A percentile compares a stretch with the other conserved stretches of the same genome.
Evolutionary conservation across 2,888 invertebrate species (phyloP).

Genomic region (Pseudococcus viburni): DNA sequence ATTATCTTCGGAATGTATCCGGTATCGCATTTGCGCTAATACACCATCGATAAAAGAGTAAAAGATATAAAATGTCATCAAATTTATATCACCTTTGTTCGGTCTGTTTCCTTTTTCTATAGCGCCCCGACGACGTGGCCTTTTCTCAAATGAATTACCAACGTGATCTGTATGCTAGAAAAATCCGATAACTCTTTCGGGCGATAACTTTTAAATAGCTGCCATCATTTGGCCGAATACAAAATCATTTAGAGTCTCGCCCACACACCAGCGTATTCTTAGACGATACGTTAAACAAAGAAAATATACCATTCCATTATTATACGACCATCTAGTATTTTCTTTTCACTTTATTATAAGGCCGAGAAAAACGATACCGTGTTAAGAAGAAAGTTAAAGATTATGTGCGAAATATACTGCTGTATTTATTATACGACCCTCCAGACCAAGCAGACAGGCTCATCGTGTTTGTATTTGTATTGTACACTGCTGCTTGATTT

Average conservation of each 20-base stretch:
- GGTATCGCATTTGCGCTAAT: background rate
- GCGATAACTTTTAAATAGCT: constrained; percentile 37
- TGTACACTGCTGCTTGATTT: background rate
- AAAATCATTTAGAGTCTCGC: background rate
- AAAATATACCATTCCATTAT: constrained; percentile 34
- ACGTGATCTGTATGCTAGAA: constrained; percentile 31
- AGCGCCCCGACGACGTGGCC: background rate
- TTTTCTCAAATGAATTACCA: constrained; percentile 11
- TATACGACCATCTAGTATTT: background rate
- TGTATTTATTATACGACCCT: constrained; percentile 20
- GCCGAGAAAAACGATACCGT: constrained; percentile 10
- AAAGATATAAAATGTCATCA: constrained; percentile 26
- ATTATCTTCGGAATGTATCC: background rate
- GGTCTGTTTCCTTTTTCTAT: background rate
- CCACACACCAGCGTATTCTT: background rate
- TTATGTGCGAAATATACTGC: constrained; percentile 18
- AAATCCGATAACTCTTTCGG: constrained; percentile 32
- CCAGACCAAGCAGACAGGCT: background rate
- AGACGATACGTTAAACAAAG: constrained; percentile 7
- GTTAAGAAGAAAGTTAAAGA: constrained; percentile 23
- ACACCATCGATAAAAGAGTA: background rate
- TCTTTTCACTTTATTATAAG: constrained; percentile 27
- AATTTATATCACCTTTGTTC: constrained; percentile 43
- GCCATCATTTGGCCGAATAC: background rate
- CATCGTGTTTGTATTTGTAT: background rate